These are phyloP conservation scores for Cryptosula pallasiana DNA, from an alignment of 2,888 invertebrate species.

Conservation along the genomic window DNA sequence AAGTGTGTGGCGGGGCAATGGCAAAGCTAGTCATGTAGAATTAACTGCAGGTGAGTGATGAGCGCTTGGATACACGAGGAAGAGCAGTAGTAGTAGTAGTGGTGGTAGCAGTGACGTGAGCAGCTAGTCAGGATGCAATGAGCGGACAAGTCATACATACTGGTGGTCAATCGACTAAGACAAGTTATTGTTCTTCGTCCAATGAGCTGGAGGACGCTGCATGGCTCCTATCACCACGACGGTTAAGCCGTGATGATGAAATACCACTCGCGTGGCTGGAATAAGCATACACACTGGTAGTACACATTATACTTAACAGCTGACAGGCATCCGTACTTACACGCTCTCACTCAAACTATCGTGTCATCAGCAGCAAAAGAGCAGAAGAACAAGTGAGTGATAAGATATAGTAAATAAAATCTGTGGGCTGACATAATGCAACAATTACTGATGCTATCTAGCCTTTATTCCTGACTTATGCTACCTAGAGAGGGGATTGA, in stretches of 20 bases:
- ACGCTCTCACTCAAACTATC: neutral
- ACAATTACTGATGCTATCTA: too few species aligned
- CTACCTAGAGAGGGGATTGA: too few species aligned
- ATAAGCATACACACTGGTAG: neutral
- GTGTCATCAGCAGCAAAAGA: neutral
- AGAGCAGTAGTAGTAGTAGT: neutral
- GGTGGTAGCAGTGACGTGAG: neutral
- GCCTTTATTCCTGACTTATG: too few species aligned
- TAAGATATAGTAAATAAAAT: too few species aligned
- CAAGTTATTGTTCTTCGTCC: slow-evolving; percentile 14
- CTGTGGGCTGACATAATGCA: too few species aligned
- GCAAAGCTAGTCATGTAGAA: too few species aligned
- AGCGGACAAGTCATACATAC: slow-evolving; percentile 18
- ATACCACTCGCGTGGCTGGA: slow-evolving; percentile 1
- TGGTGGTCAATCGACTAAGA: slow-evolving; percentile 1
- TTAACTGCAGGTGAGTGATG: too few species aligned
- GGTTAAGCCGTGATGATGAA: neutral
- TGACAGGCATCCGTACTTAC: too few species aligned
- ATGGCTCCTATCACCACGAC: neutral
- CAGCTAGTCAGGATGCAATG: neutral
- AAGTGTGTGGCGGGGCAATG: too few species aligned
- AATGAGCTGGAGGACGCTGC: slow-evolving; percentile 2
- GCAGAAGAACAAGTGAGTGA: too few species aligned
- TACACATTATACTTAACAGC: too few species aligned
- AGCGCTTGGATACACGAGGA: too few species aligned